Evolutionary conservation across 2,888 invertebrate species (phyloP).

Genomic region (Pteria penguin): DNA sequence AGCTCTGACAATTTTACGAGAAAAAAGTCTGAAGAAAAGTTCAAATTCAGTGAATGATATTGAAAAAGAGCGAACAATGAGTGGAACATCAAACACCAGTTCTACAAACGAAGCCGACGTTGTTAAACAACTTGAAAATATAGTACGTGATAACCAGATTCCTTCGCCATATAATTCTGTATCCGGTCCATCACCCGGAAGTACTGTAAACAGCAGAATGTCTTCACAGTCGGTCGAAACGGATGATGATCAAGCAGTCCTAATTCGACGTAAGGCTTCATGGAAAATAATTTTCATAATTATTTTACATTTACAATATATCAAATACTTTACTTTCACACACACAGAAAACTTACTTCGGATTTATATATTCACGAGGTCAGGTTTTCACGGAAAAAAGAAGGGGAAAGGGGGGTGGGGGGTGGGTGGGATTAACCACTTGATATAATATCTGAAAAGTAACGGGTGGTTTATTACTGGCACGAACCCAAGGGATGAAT

Average conservation of each 20-base stretch:
- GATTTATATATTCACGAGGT: too few relatives aligned
- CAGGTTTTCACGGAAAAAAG: too few relatives aligned
- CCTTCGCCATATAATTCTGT: neutral
- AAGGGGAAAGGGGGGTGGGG: too few relatives aligned
- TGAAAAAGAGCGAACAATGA: neutral
- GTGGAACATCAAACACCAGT: neutral
- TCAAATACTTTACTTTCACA: too few relatives aligned
- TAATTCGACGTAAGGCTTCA: conserved; percentile 14
- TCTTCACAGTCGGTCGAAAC: conserved; percentile 18
- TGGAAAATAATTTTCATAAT: too few relatives aligned
- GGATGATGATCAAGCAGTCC: conserved; percentile 15
- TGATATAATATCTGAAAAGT: too few relatives aligned
- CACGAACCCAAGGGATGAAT: too few relatives aligned
- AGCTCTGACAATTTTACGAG: neutral
- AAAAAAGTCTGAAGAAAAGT: neutral
- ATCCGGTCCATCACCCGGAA: neutral
- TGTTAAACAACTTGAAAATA: conserved; percentile 12
- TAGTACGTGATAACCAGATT: conserved; percentile 7
- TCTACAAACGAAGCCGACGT: conserved; percentile 1
- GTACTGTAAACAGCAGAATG: neutral
- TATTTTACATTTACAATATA: too few relatives aligned
- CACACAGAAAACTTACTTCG: too few relatives aligned
- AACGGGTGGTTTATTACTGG: too few relatives aligned
- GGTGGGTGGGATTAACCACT: too few relatives aligned
- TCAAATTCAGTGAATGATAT: neutral